Evolutionary conservation across 2,888 invertebrate species (phyloP), one percentile per base, ranked within the genome.

Genomic region (Argynnis bischoffii): DNA sequence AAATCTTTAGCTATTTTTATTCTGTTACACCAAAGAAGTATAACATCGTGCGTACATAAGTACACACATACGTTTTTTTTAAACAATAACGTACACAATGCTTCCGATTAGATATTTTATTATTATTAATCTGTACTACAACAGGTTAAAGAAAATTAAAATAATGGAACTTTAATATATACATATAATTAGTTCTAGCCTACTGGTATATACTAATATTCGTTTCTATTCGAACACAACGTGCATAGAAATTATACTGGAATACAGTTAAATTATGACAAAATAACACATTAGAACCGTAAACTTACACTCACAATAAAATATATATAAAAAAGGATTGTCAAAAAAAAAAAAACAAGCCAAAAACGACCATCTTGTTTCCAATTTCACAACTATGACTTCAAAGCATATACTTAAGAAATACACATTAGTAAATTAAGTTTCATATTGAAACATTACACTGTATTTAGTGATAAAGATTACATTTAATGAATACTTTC

Each of bases 131-230:
- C 55, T 68, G 48, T 61, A 47, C 67, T 14, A 67, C 67, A 61
- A 59, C 59, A 59, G 59, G 35, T 50, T 48, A n/a, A 48, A 51
- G 48, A 55, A 51, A 61, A 61, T 31, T 46, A 55, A 67, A 46
- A 55, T 55, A 51, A 51, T 61, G 61, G 61, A 61, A 61, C 35
- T 35, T 61, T 51, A 61, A 18, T 59, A 59, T 59, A 26, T 59
- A 59, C 59, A 59, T 65, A 41, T 64, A 68, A 60, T 69, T 64
- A 67, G 31, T 41, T 21, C 70, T 72, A 70, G 56, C 70, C 69
- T 69, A 69, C 59, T 16, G 18, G 41, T 16, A 47, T 21, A 56
- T 51, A 31, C 47, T 53, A 64, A 60, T 35, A 46, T 63, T 63
- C 63, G 63, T 64, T 64, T 50, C 61, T 55, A 53, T 18, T 53